Percentiles rank a stretch among this genome's conserved stretches.
phyloP scores from a whole-genome alignment of 2,113 vertebrate species.

The Megaptera novaeangliae region DNA sequence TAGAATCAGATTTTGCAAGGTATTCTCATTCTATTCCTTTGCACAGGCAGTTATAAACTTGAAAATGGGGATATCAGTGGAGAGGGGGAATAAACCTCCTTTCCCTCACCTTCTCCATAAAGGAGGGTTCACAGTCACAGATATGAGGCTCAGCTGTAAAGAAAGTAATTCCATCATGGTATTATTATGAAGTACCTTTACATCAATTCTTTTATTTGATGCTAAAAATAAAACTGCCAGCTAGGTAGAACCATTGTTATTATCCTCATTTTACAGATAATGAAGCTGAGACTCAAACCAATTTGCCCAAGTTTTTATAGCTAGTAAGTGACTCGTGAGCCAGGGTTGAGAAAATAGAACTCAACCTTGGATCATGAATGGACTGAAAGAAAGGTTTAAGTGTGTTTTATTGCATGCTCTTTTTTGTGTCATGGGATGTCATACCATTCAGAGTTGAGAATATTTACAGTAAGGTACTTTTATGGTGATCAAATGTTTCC shows the following conservation, averaged over 20 bases:
- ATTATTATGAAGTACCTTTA: neutral
- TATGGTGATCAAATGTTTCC: conserved; percentile 37
- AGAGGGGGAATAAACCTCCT: neutral
- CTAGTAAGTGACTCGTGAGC: neutral
- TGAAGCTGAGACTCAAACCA: neutral
- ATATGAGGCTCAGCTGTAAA: neutral
- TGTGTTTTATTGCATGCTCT: neutral
- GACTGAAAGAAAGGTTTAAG: neutral
- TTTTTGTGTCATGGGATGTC: conserved; percentile 7
- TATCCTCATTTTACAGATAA: neutral
- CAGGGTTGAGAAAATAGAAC: conserved; percentile 9
- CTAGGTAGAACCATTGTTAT: neutral
- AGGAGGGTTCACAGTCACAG: neutral
- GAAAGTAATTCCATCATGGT: neutral
- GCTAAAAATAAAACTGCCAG: neutral
- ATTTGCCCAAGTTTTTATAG: neutral
- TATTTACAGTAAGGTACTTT: conserved; percentile 38
- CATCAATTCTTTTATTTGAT: neutral
- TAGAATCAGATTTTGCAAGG: neutral
- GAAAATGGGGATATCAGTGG: neutral
- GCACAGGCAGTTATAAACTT: neutral
- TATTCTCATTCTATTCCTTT: neutral
- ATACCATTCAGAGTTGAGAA: conserved; percentile 1
- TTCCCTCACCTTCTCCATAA: neutral
- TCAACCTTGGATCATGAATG: neutral